Conservation (phyloP, 2,797 vertebrate species). For the Bradypodion ventrale region DNA sequence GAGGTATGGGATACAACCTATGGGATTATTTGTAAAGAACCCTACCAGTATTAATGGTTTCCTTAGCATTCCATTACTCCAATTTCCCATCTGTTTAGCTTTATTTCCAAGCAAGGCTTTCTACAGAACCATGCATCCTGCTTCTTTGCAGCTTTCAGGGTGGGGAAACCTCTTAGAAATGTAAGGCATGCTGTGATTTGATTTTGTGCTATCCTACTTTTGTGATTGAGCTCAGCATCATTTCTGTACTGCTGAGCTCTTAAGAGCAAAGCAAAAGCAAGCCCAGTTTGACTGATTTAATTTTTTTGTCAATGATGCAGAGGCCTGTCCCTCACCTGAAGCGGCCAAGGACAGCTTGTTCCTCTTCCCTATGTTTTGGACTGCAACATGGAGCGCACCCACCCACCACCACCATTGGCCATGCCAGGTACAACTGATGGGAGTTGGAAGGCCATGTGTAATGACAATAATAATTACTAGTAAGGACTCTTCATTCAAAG, state of each 20-base stretch:
- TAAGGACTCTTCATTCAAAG: too few species aligned
- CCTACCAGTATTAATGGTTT: background rate
- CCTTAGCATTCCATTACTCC: background rate
- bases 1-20: slow-evolving; percentile 11
- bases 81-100: background rate
- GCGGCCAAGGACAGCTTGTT: background rate
- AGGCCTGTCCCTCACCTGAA: background rate
- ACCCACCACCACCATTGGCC: background rate
- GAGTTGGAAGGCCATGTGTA: background rate
- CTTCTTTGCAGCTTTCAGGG: background rate
- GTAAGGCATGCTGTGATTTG: background rate
- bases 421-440: background rate
- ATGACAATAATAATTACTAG: too few species aligned
- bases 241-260: background rate
- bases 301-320: background rate
- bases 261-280: background rate
- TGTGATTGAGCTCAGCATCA: background rate
- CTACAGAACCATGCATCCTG: background rate
- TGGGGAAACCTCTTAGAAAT: background rate
- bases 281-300: background rate
- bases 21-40: slow-evolving; percentile 23
- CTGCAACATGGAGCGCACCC: background rate
- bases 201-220: background rate
- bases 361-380: background rate
- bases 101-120: background rate